Evolutionary conservation across 2,797 vertebrate genomes (phyloP).

Genomic region (Psittacula derbiana): DNA sequence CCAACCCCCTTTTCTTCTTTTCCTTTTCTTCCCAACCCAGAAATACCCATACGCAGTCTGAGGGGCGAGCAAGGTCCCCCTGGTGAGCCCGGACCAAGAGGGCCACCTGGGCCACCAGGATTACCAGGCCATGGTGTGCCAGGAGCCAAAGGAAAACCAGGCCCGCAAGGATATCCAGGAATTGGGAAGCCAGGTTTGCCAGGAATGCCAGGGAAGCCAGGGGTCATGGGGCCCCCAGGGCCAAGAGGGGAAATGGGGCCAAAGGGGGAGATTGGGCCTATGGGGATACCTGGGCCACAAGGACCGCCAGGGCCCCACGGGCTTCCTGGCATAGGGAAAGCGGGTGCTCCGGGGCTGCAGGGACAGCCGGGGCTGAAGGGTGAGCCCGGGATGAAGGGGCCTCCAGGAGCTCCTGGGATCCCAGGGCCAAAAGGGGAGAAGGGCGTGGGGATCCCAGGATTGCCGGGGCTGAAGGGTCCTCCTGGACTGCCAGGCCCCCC

Average conservation of each 20-base stretch:
- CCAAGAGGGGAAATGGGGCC: slow-evolving; percentile 89
- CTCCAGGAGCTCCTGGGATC: slow-evolving; percentile 82
- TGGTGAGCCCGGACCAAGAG: slow-evolving; percentile 84
- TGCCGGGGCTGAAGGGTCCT: slow-evolving; percentile 89
- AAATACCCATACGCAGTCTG: slow-evolving; percentile 78
- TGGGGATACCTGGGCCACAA: slow-evolving; percentile 87
- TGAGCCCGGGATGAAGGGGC: slow-evolving; percentile 89
- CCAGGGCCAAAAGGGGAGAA: slow-evolving; percentile 89
- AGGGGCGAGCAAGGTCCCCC: slow-evolving; percentile 89
- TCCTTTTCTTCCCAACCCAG: slow-evolving; percentile 26
- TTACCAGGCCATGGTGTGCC: slow-evolving; percentile 87
- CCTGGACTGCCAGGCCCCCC: slow-evolving; percentile 84
- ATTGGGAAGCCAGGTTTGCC: slow-evolving; percentile 94
- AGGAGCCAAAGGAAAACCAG: slow-evolving; percentile 90
- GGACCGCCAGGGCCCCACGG: slow-evolving; percentile 91
- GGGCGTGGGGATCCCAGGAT: slow-evolving; percentile 86
- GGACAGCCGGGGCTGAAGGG: slow-evolving; percentile 85
- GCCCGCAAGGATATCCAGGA: slow-evolving; percentile 89
- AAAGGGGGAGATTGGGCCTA: slow-evolving; percentile 83
- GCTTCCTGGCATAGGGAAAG: slow-evolving; percentile 88
- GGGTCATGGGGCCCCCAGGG: slow-evolving; percentile 86
- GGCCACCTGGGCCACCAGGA: slow-evolving; percentile 89
- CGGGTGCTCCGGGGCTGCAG: slow-evolving; percentile 87
- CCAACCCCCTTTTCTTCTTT: background rate
- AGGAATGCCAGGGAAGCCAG: slow-evolving; percentile 93